These are phyloP conservation scores for Polylopha cassiicola DNA, from an alignment of 2,888 invertebrate genomes.

Conservation along the genomic window DNA sequence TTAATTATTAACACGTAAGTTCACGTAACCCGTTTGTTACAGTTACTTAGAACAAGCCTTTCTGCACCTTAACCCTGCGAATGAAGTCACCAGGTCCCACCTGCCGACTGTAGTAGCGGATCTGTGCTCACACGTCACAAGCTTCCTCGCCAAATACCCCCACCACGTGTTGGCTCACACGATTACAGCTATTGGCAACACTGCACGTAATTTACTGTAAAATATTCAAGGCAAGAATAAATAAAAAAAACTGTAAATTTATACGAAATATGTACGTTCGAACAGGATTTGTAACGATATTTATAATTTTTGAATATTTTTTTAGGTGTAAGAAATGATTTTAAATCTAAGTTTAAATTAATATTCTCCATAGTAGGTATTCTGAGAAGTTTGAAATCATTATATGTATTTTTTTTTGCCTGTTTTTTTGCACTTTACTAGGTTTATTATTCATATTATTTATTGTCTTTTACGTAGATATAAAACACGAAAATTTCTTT, in stretches of 20 bases:
- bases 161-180: slow-evolving; percentile 76
- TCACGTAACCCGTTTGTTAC: slow-evolving; percentile 15
- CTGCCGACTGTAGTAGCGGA: slow-evolving; percentile 82
- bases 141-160: slow-evolving; percentile 81
- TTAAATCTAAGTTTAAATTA: no score
- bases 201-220: slow-evolving; percentile 8
- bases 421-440: slow-evolving; percentile 2
- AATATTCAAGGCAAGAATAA: no score
- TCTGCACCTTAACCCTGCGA: slow-evolving; percentile 81
- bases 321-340: no score
- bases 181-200: slow-evolving; percentile 5
- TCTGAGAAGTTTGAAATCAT: no score
- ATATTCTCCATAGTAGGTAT: no score
- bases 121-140: slow-evolving; percentile 81
- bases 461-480: background rate
- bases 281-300: no score
- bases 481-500: no score
- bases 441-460: slow-evolving; percentile 5
- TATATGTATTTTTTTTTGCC: background rate
- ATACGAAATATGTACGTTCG: no score
- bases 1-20: slow-evolving; percentile 50
- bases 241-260: no score
- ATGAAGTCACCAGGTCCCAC: slow-evolving; percentile 84
- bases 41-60: slow-evolving; percentile 89
- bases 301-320: no score